phyloP scores from a whole-genome alignment of 1,140 invertebrate species.

The Octopus bimaculoides region DNA sequence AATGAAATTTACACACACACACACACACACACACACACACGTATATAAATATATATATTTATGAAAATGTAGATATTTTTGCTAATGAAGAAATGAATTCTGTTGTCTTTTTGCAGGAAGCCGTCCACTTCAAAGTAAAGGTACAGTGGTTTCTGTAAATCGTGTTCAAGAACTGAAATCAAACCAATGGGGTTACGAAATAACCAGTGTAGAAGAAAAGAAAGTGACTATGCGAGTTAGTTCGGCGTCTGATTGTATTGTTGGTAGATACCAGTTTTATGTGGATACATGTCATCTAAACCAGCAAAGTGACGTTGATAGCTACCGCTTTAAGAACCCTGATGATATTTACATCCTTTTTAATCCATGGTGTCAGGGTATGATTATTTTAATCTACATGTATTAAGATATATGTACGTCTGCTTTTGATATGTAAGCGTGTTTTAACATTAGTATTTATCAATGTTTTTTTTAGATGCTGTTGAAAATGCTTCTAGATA shows the following conservation, averaged over 20 bases:
- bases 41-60: neutral
- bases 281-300: constrained; percentile 44
- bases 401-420: too few species aligned
- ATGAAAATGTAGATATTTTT: neutral
- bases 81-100: neutral
- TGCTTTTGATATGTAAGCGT: too few species aligned
- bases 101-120: constrained; percentile 30
- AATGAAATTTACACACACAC: too few species aligned
- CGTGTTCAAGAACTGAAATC: constrained; percentile 27
- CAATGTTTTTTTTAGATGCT: too few species aligned
- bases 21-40: too few species aligned
- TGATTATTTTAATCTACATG: constrained; percentile 20
- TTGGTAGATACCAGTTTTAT: constrained; percentile 47
- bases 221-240: constrained; percentile 40
- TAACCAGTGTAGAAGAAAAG: constrained; percentile 34
- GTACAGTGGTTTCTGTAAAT: constrained; percentile 43
- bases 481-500: too few species aligned
- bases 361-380: constrained; percentile 83
- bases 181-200: constrained; percentile 39
- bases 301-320: constrained; percentile 30
- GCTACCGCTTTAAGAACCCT: constrained; percentile 40
- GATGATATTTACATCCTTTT: constrained; percentile 72
- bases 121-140: constrained; percentile 45
- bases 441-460: too few species aligned
- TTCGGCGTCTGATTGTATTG: constrained; percentile 38